Evolutionary conservation across 23 tunicate species (phyloP).

Genomic region (Trididemnum clinides): DNA sequence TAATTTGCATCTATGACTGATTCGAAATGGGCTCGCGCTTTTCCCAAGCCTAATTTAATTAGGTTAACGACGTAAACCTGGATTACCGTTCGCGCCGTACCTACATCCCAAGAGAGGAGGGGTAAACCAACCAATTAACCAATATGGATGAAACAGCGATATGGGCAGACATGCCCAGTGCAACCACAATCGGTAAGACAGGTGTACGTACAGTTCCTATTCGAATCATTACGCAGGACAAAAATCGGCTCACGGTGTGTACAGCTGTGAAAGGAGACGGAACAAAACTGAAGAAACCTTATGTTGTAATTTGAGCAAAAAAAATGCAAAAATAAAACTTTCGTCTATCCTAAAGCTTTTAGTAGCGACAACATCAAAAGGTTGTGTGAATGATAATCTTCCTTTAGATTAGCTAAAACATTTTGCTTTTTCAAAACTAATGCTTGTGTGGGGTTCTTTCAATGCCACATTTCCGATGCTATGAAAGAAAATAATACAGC

Average conservation of each 20-base stretch:
- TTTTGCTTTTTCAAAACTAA: too few species aligned
- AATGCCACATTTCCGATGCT: neutral
- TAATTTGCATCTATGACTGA: too few species aligned
- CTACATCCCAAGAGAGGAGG: too few species aligned
- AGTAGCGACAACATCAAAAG: neutral
- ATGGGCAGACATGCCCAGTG: conserved; percentile 33
- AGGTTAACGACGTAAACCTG: neutral
- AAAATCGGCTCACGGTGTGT: neutral
- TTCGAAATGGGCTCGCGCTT: too few species aligned
- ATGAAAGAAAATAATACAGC: neutral
- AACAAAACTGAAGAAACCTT: neutral
- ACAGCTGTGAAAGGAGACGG: too few species aligned
- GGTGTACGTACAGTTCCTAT: neutral
- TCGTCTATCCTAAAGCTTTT: neutral
- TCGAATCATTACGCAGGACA: neutral
- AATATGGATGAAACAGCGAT: conserved; percentile 14
- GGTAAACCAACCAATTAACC: too few species aligned
- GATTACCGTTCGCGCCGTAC: too few species aligned
- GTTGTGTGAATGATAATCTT: neutral
- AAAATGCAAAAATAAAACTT: neutral
- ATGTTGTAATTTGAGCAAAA: neutral
- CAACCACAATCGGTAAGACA: neutral
- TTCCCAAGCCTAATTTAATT: too few species aligned
- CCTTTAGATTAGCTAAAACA: too few species aligned
- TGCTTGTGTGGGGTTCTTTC: neutral